Percentiles rank a stretch among this genome's conserved stretches.
These are phyloP conservation scores for Drosophila melanocephala DNA, from an alignment of 2,888 invertebrate genomes.

Conservation along the genomic window DNA sequence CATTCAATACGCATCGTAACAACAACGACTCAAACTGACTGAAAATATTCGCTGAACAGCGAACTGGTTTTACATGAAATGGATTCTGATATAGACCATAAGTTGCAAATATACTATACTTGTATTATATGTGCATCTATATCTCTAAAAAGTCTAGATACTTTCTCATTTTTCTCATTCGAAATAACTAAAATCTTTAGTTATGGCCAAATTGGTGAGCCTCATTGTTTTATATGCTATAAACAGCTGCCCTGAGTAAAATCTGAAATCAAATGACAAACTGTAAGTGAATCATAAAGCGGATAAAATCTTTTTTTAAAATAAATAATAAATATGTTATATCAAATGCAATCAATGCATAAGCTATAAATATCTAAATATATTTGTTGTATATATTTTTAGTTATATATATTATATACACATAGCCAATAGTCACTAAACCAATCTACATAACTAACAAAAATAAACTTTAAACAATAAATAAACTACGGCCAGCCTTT, in stretches of 20 bases:
- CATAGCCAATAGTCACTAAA: neutral
- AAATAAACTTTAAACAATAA: neutral
- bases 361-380: neutral
- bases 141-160: neutral
- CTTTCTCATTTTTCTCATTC: neutral
- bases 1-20: conserved; percentile 6
- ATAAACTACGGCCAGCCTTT: neutral
- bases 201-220: neutral
- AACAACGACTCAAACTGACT: conserved; percentile 6
- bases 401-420: neutral
- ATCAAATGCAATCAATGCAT: neutral
- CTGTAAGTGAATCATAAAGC: neutral
- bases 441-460: neutral
- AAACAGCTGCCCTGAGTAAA: neutral
- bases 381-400: neutral
- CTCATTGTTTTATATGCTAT: neutral
- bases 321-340: neutral
- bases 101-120: neutral
- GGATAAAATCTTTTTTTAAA: neutral
- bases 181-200: neutral
- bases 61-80: neutral
- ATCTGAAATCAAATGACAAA: neutral
- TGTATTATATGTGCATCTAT: neutral
- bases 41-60: conserved; percentile 1
- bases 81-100: neutral